Percentiles rank a stretch among this genome's conserved stretches.
These are phyloP conservation scores for Chrysolina americana DNA, from an alignment of 2,888 invertebrate genomes.

Conservation along the genomic window DNA sequence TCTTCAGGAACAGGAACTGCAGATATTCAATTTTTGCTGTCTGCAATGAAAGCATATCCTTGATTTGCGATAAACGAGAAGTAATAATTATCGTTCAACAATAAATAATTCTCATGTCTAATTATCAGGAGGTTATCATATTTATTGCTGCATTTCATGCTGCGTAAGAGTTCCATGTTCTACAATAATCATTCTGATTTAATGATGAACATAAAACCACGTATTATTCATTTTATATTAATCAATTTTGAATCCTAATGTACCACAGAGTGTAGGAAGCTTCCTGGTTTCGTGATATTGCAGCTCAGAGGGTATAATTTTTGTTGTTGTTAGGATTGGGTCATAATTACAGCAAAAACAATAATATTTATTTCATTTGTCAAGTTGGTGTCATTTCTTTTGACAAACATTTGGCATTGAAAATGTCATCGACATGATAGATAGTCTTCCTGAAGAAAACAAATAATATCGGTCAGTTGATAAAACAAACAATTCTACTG, in stretches of 20 bases:
- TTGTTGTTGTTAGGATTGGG: background rate
- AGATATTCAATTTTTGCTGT: background rate
- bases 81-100: background rate
- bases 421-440: too few relatives aligned
- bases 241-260: background rate
- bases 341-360: background rate
- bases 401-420: too few relatives aligned
- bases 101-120: conserved; percentile 11
- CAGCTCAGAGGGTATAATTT: background rate
- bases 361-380: too few relatives aligned
- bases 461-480: too few relatives aligned
- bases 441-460: too few relatives aligned
- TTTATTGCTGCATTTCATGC: conserved; percentile 11
- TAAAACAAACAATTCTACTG: too few relatives aligned
- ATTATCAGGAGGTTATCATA: conserved; percentile 10
- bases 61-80: conserved; percentile 4
- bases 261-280: background rate
- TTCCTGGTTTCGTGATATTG: background rate
- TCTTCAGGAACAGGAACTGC: background rate
- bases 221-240: background rate
- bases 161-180: background rate
- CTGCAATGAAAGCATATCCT: conserved; percentile 1
- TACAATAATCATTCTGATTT: background rate
- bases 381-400: too few relatives aligned
- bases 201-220: background rate